These are phyloP conservation scores for Heloderma charlesbogerti DNA, from an alignment of 2,113 vertebrate genomes.

Conservation along the genomic window DNA sequence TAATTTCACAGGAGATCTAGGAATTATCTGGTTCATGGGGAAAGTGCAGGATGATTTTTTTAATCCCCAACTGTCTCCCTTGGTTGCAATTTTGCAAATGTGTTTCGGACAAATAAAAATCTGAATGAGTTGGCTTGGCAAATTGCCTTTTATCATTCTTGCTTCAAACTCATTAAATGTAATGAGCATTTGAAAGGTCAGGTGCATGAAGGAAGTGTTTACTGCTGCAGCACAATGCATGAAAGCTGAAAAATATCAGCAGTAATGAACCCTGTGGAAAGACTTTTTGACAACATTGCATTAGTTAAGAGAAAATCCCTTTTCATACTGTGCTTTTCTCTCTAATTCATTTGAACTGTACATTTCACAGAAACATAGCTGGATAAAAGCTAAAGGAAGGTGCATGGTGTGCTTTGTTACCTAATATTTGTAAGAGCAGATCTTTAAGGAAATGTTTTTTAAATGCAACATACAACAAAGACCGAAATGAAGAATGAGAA, in stretches of 20 bases:
- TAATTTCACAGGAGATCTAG: background rate
- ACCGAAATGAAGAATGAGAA: background rate
- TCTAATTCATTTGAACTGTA: slow-evolving; percentile 22
- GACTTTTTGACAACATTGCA: slow-evolving; percentile 11
- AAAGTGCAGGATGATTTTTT: background rate
- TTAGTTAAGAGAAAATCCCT: slow-evolving; percentile 27
- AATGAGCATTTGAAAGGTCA: slow-evolving; percentile 68
- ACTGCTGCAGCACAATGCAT: slow-evolving; percentile 26
- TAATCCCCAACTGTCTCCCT: slow-evolving; percentile 4
- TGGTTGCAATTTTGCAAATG: slow-evolving; percentile 13
- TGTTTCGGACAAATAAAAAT: slow-evolving; percentile 42
- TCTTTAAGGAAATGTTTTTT: background rate
- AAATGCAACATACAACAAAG: background rate
- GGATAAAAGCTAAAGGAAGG: slow-evolving; percentile 35
- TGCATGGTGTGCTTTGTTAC: background rate
- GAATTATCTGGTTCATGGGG: background rate
- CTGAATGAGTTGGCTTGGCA: slow-evolving; percentile 42
- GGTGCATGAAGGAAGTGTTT: slow-evolving; percentile 51
- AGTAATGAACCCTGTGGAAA: slow-evolving; percentile 39
- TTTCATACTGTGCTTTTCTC: rapidly evolving
- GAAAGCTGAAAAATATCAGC: slow-evolving; percentile 52
- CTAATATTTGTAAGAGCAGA: background rate
- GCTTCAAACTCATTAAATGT: slow-evolving; percentile 63
- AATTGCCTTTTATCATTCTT: slow-evolving; percentile 45
- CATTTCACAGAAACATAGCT: slow-evolving; percentile 36